Evolutionary conservation across 1,140 invertebrate genomes (phyloP).

Genomic region (Prorops nasuta): DNA sequence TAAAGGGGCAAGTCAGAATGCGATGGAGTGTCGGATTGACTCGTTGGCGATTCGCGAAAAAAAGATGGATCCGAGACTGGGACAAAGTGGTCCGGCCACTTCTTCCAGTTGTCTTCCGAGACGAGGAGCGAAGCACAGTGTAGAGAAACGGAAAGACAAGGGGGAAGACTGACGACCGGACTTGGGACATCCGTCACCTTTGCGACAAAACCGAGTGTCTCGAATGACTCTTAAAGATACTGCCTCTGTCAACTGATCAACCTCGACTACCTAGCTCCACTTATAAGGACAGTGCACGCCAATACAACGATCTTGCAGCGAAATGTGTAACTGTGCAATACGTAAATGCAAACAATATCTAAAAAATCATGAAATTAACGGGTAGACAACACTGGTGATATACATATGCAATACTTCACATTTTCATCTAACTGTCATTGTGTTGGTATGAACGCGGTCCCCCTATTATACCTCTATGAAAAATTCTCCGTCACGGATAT

Average conservation of each 20-base stretch:
- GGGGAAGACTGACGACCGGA: conserved; percentile 38
- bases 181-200: conserved; percentile 41
- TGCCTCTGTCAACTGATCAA: neutral
- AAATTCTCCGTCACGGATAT: too few relatives aligned
- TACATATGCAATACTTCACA: too few relatives aligned
- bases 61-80: conserved; percentile 25
- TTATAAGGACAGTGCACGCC: too few relatives aligned
- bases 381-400: too few relatives aligned
- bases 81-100: conserved; percentile 54
- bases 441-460: too few relatives aligned
- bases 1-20: too few relatives aligned
- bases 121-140: conserved; percentile 6
- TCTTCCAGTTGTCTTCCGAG: conserved; percentile 37
- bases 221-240: conserved; percentile 17
- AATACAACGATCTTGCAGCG: too few relatives aligned
- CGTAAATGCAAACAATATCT: too few relatives aligned
- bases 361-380: too few relatives aligned
- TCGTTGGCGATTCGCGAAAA: conserved; percentile 42
- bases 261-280: neutral
- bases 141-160: conserved; percentile 3
- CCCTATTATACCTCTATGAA: too few relatives aligned
- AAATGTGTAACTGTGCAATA: too few relatives aligned
- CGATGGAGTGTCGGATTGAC: conserved; percentile 49
- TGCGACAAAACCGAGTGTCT: conserved; percentile 40
- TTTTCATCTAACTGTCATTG: too few relatives aligned